Conservation (phyloP, 2,797 vertebrate genomes). For the Martes flavigula region DNA sequence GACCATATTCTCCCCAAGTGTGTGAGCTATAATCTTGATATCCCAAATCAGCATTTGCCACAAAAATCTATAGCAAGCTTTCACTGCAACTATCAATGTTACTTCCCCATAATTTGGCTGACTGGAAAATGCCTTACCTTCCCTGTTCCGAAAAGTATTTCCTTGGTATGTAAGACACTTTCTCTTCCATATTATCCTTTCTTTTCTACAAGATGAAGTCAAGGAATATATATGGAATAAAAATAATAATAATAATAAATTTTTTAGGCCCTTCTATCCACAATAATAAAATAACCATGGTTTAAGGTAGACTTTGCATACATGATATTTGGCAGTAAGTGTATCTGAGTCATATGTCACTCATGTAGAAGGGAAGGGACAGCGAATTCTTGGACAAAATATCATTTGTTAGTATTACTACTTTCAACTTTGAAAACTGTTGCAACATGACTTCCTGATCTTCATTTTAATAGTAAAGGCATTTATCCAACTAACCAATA, state of each 20-base stretch:
- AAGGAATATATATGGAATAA: background rate
- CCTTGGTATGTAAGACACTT: background rate
- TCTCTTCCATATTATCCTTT: conserved; percentile 11
- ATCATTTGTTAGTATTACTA: background rate
- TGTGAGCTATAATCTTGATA: background rate
- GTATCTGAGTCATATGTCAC: background rate
- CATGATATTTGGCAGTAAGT: background rate
- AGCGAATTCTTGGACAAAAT: background rate
- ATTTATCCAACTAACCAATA: background rate
- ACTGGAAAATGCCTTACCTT: conserved; percentile 60
- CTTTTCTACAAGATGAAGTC: background rate
- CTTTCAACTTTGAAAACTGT: background rate
- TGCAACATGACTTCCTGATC: background rate
- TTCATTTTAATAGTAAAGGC: background rate
- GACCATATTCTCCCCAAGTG: background rate
- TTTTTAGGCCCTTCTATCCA: background rate
- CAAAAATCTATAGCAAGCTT: conserved; percentile 35
- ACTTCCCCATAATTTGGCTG: conserved; percentile 58
- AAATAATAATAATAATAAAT: background rate
- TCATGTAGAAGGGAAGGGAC: background rate
- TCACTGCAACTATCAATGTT: conserved; percentile 37
- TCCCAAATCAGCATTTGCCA: conserved; percentile 6
- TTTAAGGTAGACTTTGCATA: background rate
- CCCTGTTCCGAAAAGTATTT: conserved; percentile 28
- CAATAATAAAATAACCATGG: background rate